A percentile compares a stretch with the other conserved stretches of the same genome.
These are phyloP conservation scores for Gasterosteus aculeatus DNA, from an alignment of 2,113 vertebrate species.

Conservation along the genomic window DNA sequence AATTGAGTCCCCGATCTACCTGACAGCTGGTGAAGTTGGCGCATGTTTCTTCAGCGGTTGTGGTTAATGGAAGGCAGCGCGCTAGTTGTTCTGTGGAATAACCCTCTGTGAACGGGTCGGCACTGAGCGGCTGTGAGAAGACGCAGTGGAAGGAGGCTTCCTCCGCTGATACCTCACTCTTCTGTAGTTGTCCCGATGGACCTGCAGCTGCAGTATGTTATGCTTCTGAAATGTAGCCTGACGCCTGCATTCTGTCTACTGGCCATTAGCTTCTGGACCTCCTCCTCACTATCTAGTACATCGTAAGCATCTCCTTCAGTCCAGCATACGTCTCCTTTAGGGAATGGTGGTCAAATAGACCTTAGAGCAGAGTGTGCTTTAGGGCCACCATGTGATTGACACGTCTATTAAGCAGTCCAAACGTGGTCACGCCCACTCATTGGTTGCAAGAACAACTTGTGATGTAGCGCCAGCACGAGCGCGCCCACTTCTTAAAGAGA, in stretches of 20 bases:
- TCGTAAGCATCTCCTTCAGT: background rate
- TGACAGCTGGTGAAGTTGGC: background rate
- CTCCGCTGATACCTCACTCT: background rate
- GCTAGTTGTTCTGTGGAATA: background rate
- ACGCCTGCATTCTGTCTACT: too few relatives aligned
- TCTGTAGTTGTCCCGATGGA: background rate
- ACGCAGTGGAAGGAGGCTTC: background rate
- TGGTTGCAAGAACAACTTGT: background rate
- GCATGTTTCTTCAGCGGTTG: background rate
- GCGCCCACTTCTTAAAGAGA: background rate
- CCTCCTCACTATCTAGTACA: too few relatives aligned
- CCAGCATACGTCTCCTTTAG: too few relatives aligned
- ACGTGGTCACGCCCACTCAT: background rate
- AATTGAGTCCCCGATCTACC: background rate
- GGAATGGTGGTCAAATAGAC: too few relatives aligned
- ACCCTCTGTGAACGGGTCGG: background rate
- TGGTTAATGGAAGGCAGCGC: conserved; percentile 11
- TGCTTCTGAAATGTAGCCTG: too few relatives aligned
- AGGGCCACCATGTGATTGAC: background rate
- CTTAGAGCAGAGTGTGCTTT: too few relatives aligned
- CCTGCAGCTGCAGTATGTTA: background rate
- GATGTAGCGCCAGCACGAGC: background rate
- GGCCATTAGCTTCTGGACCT: too few relatives aligned
- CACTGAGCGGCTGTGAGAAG: too few relatives aligned
- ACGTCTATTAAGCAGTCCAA: background rate